Evolutionary conservation across 1,140 invertebrate genomes (phyloP).

Genomic region (Polypedilum pembai): DNA sequence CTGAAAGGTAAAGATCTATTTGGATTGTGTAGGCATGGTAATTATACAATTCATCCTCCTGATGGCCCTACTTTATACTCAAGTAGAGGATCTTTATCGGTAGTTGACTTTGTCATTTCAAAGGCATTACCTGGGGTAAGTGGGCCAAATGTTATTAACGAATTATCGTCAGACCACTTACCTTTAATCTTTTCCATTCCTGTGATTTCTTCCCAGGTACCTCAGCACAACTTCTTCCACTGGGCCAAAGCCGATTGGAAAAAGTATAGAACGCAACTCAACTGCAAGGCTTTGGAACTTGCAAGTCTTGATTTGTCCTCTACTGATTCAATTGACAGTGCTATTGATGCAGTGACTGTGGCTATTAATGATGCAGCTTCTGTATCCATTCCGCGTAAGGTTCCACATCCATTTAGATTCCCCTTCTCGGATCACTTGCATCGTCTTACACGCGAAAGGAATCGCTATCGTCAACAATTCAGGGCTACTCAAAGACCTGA

Average conservation of each 20-base stretch:
- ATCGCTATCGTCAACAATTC: background rate
- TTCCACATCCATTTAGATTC: background rate
- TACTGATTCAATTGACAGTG: background rate
- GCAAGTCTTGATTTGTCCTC: background rate
- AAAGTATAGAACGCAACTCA: background rate
- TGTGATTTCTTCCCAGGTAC: background rate
- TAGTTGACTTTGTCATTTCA: background rate
- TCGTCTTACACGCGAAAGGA: background rate
- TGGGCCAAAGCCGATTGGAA: background rate
- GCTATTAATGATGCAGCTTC: background rate
- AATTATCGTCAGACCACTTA: background rate
- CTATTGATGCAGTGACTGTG: background rate
- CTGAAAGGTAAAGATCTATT: background rate
- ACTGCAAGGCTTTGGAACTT: background rate
- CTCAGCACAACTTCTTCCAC: background rate
- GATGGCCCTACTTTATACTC: background rate
- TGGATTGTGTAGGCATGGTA: background rate
- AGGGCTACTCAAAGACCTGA: background rate
- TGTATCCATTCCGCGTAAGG: too few relatives aligned
- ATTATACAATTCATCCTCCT: background rate
- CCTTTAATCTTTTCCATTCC: background rate
- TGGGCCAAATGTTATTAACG: background rate
- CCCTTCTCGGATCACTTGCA: background rate
- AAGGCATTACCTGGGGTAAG: background rate
- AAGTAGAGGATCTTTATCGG: background rate